Base-by-base conservation (phyloP, 2,888 invertebrate species). In the Linnaemya vulpina region DNA sequence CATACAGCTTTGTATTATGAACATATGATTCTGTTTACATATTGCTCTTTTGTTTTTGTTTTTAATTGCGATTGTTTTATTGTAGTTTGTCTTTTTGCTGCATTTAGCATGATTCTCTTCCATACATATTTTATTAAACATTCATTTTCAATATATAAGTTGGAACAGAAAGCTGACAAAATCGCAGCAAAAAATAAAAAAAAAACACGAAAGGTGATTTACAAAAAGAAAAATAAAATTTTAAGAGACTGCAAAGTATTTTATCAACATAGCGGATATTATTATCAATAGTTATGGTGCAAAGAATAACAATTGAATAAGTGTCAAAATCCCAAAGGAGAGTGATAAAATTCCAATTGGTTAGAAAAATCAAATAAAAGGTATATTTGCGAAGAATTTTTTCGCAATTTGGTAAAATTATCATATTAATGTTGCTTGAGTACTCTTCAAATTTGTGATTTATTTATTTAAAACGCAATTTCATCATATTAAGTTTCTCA, bases 381-480 rank as follows among this genome's bases (percentile, higher is more conserved):
- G 1, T n/a, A 63, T 30, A 5, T 62, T 73, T 40, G 49, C 40
- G 13, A 9, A 30, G n/a, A 30, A 8, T 2, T 11, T 71, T 63
- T 17, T 43, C 49, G 43, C 1, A 49, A 55, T 22, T 49, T 73
- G 80, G 84, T 84, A 77, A 84, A 67, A 60, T 20, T 58, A 68
- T 65, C 3, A 30, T 10, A 1, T 35, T 65, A 11, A 30, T 1
- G 10, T 15, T 10, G 40, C n/a, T n/a, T n/a, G 30, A 63, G 22
- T 13, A 3, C n/a, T 2, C 0, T 65, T 1, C 5, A 51, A 25
- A 25, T 22, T 13, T 53, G 25, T 30, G 13, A 68, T 53, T 40
- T 49, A 30, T 53, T 38, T 49, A 60, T 67, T 77, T 81, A 80
- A 80, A 80, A 86, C 86, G 83, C 63, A 86, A 74, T 86, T 77